Conservation (phyloP, 2,797 vertebrate species). For the Podarcis siculus region DNA sequence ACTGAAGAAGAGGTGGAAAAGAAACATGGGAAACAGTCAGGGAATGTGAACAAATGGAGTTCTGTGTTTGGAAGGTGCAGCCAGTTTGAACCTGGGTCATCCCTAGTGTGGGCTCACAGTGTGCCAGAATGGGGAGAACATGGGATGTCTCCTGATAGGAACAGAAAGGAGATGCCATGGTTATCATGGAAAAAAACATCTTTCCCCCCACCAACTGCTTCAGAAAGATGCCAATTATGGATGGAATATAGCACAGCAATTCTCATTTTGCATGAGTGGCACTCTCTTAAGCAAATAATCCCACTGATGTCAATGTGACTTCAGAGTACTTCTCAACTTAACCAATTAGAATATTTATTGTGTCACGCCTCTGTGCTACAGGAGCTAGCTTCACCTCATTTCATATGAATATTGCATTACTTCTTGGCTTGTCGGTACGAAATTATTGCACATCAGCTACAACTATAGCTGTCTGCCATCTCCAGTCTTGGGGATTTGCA, state of each 20-base stretch:
- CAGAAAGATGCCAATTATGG: conserved; percentile 3
- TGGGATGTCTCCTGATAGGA: background rate
- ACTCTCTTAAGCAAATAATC: conserved; percentile 1
- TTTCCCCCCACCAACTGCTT: background rate
- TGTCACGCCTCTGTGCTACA: conserved; percentile 29
- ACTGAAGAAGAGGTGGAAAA: background rate
- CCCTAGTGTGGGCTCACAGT: too few species aligned
- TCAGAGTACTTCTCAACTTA: conserved; percentile 33
- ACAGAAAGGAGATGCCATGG: background rate
- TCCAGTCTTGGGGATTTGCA: background rate
- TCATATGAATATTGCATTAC: conserved; percentile 18
- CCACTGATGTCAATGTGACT: conserved; percentile 22
- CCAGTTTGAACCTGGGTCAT: background rate
- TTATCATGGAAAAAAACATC: background rate
- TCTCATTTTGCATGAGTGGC: conserved; percentile 8
- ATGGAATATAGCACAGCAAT: background rate
- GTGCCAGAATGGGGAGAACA: background rate
- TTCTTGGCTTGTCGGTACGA: conserved; percentile 42
- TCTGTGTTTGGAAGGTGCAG: background rate
- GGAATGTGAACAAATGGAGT: background rate
- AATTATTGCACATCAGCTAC: conserved; percentile 32
- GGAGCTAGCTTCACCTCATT: conserved; percentile 29
- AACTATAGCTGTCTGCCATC: conserved; percentile 17
- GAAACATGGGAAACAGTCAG: background rate
- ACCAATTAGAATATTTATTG: conserved; percentile 40